Conservation (phyloP, 2,888 invertebrate species). For the Sinopyrophorus schimmeli region DNA sequence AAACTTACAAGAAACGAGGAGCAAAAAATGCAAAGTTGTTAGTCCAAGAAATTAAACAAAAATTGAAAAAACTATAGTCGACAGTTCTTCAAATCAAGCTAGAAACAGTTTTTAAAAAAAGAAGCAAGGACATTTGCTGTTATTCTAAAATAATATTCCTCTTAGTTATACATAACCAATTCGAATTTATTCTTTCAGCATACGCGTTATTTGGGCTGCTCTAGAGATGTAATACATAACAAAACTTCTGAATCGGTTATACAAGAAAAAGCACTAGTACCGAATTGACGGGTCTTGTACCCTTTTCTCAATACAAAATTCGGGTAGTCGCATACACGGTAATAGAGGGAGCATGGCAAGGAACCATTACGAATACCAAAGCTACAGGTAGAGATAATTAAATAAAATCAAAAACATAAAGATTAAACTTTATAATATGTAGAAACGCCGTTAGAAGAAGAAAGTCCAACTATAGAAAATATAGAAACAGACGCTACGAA, state of each 20-base stretch:
- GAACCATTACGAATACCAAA: background rate
- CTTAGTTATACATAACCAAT: too few species aligned
- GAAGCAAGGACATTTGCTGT: too few species aligned
- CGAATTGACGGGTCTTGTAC: background rate
- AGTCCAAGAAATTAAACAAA: too few species aligned
- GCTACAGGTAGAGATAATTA: background rate
- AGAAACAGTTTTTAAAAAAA: too few species aligned
- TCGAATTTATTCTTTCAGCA: constrained; percentile 1
- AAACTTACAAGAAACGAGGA: too few species aligned
- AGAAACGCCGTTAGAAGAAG: constrained; percentile 10
- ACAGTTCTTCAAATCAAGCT: too few species aligned
- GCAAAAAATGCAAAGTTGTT: too few species aligned
- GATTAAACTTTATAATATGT: constrained; percentile 1
- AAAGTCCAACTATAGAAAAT: constrained; percentile 9
- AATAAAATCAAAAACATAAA: background rate
- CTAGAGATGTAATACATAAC: background rate
- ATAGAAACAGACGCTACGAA: background rate
- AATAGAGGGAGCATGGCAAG: background rate
- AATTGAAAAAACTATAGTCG: too few species aligned
- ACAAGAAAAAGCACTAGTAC: too few species aligned
- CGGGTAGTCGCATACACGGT: background rate
- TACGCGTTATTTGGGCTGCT: background rate
- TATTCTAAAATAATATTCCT: too few species aligned
- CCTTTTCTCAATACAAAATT: background rate
- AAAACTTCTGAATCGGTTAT: too few species aligned